Conservation (phyloP, 2,797 vertebrate genomes). For the Rhinogobio ventralis region DNA sequence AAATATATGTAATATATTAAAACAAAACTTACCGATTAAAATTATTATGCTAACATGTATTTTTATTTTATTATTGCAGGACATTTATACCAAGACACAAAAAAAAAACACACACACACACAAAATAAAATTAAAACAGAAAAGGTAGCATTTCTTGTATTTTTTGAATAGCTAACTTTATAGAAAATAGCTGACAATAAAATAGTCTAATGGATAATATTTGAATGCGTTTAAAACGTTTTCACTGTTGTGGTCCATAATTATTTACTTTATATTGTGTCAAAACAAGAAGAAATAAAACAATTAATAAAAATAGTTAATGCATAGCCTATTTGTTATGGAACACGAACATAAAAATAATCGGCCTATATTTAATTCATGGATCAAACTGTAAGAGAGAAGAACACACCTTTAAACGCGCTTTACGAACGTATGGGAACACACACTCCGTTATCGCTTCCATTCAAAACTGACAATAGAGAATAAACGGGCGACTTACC, state of each 20-base stretch:
- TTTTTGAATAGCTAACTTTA: background rate
- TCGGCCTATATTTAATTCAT: background rate
- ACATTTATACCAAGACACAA: background rate
- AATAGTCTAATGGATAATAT: background rate
- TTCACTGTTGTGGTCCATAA: background rate
- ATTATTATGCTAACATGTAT: background rate
- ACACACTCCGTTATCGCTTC: conserved; percentile 19
- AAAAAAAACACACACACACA: too few species aligned
- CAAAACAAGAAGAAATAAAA: background rate
- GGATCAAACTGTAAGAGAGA: background rate
- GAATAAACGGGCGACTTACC: conserved; percentile 71
- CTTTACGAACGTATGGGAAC: conserved; percentile 11
- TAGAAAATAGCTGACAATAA: background rate
- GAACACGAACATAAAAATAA: background rate
- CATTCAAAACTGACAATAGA: conserved; percentile 44
- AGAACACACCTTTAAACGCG: conserved; percentile 40
- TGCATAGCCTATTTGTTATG: background rate
- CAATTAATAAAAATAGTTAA: background rate
- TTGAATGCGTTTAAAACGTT: background rate
- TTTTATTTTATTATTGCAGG: background rate
- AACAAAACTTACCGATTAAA: background rate
- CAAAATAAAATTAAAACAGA: background rate
- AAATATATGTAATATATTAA: background rate
- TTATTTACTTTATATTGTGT: background rate
- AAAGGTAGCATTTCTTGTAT: background rate